Evolutionary conservation across 2,888 invertebrate genomes (phyloP), one percentile per base, ranked within the genome.

Genomic region (Mimumesa dahlbomi): DNA sequence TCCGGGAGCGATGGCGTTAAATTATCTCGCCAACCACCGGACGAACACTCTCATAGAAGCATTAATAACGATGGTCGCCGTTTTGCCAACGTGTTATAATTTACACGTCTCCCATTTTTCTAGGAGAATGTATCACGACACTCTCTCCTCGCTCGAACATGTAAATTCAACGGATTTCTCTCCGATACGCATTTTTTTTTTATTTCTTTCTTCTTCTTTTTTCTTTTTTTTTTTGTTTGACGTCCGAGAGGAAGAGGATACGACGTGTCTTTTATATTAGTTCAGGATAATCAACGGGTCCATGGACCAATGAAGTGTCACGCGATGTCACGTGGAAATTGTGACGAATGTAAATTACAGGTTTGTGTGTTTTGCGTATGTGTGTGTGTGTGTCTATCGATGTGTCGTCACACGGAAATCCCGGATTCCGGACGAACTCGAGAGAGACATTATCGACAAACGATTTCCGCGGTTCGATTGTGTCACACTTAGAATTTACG

Each of bases 401-500:
- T 34, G 9, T n/a, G 40, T 53, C 9, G 1, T n/a, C 19, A 29
- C 13, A 31, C 48, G 14, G 31, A 19, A 11, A 11, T 22, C 21
- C 21, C 16, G 14, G 54, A 2, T 14, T 50, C 13, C 18, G 19
- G 31, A 45, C 14, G 43, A 19, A 14, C 25, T 2, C n/a, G 21
- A n/a, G 29, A 46, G 4, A 31, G 56, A 36, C 22, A 50, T 49
- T 49, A 36, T 52, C 7, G 42, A 36, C 22, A 6, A 43, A 19
- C 34, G 31, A 50, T 21, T 59, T 66, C 45, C 63, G 56, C 50
- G 53, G 19, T 62, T 59, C 43, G 59, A 42, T 63, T 34, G 36
- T 46, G 58, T 43, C 61, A 38, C 61, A 40, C 25, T 38, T 21
- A 58, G 54, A 63, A 75, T 77, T 73, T 62, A 49, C 61, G 57